Evolutionary conservation across 2,113 vertebrate species (phyloP).

Genomic region (Lucifuga dentata): DNA sequence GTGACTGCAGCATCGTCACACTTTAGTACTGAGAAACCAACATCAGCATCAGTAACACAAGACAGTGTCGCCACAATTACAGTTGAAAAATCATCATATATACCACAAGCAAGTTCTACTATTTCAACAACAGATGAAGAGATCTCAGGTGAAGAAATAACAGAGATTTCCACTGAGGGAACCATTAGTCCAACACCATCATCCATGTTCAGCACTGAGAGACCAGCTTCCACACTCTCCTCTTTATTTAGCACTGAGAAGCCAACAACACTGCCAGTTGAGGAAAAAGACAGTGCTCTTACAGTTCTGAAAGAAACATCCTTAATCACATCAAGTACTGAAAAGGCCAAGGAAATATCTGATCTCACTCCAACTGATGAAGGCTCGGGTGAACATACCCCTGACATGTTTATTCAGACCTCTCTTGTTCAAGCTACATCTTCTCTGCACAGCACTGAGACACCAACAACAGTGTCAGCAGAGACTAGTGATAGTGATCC

Average conservation of each 20-base stretch:
- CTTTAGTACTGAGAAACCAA: constrained; percentile 11
- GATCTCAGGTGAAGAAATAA: too few species aligned
- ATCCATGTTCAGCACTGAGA: not conserved
- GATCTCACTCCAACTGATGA: not conserved
- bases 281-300: not conserved
- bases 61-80: not conserved
- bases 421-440: not conserved
- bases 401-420: not conserved
- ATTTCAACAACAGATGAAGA: not conserved
- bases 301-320: not conserved
- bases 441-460: not conserved
- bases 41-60: not conserved
- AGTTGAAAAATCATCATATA: not conserved
- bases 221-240: not conserved
- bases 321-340: not conserved
- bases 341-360: not conserved
- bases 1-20: not conserved
- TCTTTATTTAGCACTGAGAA: constrained; percentile 20
- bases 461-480: not conserved
- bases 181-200: not conserved
- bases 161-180: too few species aligned
- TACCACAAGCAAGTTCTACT: not conserved
- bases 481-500: too few species aligned
- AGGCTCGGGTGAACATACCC: constrained; percentile 24
- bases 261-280: not conserved